Base-by-base conservation (phyloP, 2,888 invertebrate genomes). In the Zonitis immaculata region DNA sequence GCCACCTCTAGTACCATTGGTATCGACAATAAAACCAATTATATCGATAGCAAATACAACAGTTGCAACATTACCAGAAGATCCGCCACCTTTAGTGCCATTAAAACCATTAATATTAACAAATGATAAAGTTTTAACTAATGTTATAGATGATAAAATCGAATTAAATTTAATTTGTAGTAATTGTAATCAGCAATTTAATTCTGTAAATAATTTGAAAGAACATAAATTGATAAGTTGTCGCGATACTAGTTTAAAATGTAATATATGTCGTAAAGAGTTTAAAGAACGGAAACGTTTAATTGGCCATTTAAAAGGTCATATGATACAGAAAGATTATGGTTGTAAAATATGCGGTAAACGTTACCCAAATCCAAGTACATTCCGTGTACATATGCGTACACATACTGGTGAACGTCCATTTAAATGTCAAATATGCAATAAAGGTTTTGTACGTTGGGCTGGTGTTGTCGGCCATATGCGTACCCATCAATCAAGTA, bases 381-480 rank as follows among this genome's bases (percentile, higher is more conserved):
- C 74, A n/a, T 72, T 74, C 53, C 65, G 66, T 47, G 71, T 84
- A 57, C 85, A 85, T 77, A 82, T 80, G 80, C 78, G 84, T 68
- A 82, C 82, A 58, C 83, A 83, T 78, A 78, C 76, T 14, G 77
- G 74, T 11, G 75, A 76, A 63, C 60, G 72, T 20, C 74, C 75
- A 1, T 75, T 72, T 55, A 72, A 72, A 58, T 75, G 75, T 54
- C 68, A 71, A 45, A 60, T 73, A 32, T 75, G 75, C 56, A 63
- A 65, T 53, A 75, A 75, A 59, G 73, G 73, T 6, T 75, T 75
- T 56, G 66, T 70, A 0, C 60, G 75, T 42, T 74, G 73, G 72
- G 73, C 73, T 2, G 74, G 73, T 3, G 73, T 75, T 11, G 67
- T 70, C 1, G 70, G 70, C 1, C 75, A 75, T 49, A 72, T 74